Base-by-base conservation (phyloP, 2,888 invertebrate species). In the Trypoxylon attenuatum region DNA sequence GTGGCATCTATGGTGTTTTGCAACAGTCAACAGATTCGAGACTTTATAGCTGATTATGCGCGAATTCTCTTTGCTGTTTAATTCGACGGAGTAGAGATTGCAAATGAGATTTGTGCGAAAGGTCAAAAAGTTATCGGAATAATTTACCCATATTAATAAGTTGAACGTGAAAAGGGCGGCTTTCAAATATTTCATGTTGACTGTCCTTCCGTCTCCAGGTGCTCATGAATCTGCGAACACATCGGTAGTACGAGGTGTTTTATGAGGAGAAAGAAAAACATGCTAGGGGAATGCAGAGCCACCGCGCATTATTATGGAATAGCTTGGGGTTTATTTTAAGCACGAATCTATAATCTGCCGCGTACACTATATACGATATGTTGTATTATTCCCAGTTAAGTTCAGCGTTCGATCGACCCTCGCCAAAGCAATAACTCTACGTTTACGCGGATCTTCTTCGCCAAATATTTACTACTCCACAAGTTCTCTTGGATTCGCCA, bases 71-170 rank as follows among this genome's bases (percentile, higher is more conserved):
- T n/a, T n/a, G n/a, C n/a, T n/a, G n/a, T n/a, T n/a, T n/a, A n/a
- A n/a, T n/a, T n/a, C n/a, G n/a, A n/a, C n/a, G n/a, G n/a, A n/a
- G n/a, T n/a, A n/a, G n/a, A n/a, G n/a, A n/a, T n/a, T n/a, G n/a
- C n/a, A n/a, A n/a, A n/a, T n/a, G n/a, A n/a, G n/a, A n/a, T n/a
- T n/a, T n/a, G n/a, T n/a, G 18, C 22, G 45, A 5, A 45, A 21
- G 22, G 10, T 15, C 13, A 41, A 16, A 42, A 42, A 41, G 41
- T 18, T 29, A 3, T 29, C 62, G 19, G n/a, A 16, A 69, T 61
- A 58, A 69, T 76, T 84, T 83, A 86, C 86, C 86, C 84, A 84
- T 84, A 85, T 85, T 60, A 83, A 66, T 33, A 85, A 69, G 77
- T 85, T 87, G 77, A 84, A 83, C 38, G 80, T 72, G 65, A 86